phyloP scores from a whole-genome alignment of 1,140 invertebrate genomes.

The Coboldia fuscipes region DNA sequence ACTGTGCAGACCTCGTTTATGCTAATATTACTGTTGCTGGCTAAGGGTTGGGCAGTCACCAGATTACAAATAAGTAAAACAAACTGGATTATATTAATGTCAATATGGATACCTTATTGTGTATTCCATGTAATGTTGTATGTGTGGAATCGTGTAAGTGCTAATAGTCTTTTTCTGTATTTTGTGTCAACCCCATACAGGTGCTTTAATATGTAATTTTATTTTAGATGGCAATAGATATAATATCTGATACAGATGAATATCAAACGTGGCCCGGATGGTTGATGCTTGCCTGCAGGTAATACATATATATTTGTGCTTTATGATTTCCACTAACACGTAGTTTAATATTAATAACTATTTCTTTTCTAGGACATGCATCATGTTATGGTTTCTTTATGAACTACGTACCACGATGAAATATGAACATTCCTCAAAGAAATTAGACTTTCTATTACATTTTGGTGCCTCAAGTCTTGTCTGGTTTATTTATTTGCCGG shows the following conservation, averaged over 20 bases:
- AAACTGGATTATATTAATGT: conserved; percentile 47
- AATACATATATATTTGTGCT: not conserved
- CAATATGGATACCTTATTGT: conserved; percentile 80
- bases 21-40: conserved; percentile 76
- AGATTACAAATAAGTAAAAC: conserved; percentile 65
- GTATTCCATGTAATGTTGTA: conserved; percentile 80
- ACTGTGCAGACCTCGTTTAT: conserved; percentile 67
- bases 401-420: conserved; percentile 84
- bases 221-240: conserved; percentile 78
- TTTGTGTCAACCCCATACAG: not conserved
- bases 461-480: conserved; percentile 93
- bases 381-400: conserved; percentile 89
- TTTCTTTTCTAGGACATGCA: conserved; percentile 43
- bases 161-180: not conserved
- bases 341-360: conserved; percentile 1
- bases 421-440: conserved; percentile 76
- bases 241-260: conserved; percentile 89
- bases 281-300: conserved; percentile 51
- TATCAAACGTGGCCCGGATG: conserved; percentile 95
- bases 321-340: not conserved
- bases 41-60: conserved; percentile 94
- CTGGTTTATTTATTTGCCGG: conserved; percentile 94
- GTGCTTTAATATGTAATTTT: conserved; percentile 3
- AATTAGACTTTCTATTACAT: conserved; percentile 81
- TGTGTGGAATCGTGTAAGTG: conserved; percentile 83